A percentile compares a stretch with the other conserved stretches of the same genome.
Conservation (phyloP, 2,113 vertebrate genomes). For the Meleagris gallopavo region DNA sequence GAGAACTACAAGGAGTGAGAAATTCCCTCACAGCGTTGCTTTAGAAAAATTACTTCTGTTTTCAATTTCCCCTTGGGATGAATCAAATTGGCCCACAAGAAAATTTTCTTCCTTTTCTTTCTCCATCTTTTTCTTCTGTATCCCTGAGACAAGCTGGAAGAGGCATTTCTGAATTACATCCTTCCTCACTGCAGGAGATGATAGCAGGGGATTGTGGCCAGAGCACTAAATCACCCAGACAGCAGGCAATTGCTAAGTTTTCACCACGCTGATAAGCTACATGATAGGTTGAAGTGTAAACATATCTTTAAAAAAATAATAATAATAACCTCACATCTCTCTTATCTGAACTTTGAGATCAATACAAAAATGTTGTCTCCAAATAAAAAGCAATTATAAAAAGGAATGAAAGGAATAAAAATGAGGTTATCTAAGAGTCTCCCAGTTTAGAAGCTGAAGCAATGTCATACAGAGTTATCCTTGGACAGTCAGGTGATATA, state of each 20-base stretch:
- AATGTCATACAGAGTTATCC: neutral
- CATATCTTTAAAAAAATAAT: neutral
- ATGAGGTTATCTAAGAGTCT: neutral
- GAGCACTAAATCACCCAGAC: neutral
- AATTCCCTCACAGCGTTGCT: neutral
- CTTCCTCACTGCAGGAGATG: neutral
- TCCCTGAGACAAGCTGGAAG: neutral
- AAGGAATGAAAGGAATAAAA: neutral
- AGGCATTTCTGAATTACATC: neutral
- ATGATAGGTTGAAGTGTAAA: neutral
- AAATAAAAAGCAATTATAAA: neutral
- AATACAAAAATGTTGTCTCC: neutral
- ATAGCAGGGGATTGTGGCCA: neutral
- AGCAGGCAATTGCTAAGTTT: neutral
- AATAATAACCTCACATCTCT: neutral
- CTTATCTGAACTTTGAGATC: neutral
- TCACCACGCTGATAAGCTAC: neutral
- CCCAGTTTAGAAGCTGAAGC: neutral
- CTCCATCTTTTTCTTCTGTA: neutral
- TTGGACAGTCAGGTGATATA: neutral
- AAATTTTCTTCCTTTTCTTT: neutral
- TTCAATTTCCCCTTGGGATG: neutral
- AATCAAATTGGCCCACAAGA: neutral
- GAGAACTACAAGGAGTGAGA: neutral
- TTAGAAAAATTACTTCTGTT: neutral